Conservation (phyloP, 2,888 invertebrate species). For the Limulus polyphemus region DNA sequence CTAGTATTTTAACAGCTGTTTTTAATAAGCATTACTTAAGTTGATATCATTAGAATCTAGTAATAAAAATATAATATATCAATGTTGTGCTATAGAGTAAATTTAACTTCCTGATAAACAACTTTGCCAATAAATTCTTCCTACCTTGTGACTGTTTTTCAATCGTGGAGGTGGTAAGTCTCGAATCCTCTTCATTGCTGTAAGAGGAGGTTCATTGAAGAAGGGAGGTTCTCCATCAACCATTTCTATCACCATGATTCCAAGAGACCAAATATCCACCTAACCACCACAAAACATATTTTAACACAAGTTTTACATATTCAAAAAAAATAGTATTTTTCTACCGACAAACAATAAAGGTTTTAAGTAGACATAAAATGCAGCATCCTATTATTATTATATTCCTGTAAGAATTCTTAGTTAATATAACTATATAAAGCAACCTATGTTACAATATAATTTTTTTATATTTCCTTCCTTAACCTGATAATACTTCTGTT, state of each 20-base stretch:
- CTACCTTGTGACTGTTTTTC: conserved; percentile 75
- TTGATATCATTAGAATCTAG: background rate
- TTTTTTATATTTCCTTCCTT: no score
- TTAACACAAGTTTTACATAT: conserved; percentile 4
- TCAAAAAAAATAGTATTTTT: background rate
- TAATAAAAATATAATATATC: no score
- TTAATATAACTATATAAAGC: no score
- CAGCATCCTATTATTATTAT: no score
- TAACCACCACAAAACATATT: conserved; percentile 1
- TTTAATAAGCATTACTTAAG: background rate
- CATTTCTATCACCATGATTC: conserved; percentile 99
- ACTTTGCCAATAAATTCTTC: background rate
- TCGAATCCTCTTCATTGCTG: conserved; percentile 82
- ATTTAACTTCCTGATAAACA: background rate
- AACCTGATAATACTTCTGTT: no score
- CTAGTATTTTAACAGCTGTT: no score
- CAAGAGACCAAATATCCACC: conserved; percentile 43
- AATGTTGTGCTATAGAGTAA: background rate
- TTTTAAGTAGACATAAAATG: no score
- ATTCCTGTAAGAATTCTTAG: no score
- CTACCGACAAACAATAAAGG: no score
- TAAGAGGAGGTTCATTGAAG: conserved; percentile 93
- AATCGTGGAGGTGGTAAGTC: conserved; percentile 96
- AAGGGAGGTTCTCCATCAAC: conserved; percentile 99
- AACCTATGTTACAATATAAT: no score